Percentiles rank a stretch among this genome's conserved stretches.
Conservation (phyloP, 2,797 vertebrate species). For the Molossus alvarezi region DNA sequence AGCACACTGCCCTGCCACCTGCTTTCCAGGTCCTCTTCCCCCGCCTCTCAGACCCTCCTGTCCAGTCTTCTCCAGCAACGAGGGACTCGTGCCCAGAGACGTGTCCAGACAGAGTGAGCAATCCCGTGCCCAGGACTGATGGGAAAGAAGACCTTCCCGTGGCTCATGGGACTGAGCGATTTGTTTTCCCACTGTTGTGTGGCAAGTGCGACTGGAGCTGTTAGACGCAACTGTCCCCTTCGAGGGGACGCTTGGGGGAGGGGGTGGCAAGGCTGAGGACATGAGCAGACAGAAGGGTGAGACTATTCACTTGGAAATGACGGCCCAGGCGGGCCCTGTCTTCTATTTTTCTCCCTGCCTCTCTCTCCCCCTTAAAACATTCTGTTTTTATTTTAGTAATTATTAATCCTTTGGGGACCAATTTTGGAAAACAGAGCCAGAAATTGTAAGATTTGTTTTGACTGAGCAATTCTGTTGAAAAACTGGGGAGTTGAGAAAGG, state of each 20-base stretch:
- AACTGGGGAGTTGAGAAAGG: neutral
- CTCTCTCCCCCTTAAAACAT: conserved; percentile 29
- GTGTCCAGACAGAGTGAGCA: neutral
- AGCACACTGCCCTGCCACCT: neutral
- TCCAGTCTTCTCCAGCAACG: neutral
- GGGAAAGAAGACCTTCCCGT: neutral
- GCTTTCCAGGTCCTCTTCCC: neutral
- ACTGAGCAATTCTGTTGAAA: neutral
- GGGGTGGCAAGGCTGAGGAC: neutral
- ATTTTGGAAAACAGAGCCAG: conserved; percentile 53
- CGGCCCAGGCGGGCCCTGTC: neutral
- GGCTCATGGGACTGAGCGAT: neutral
- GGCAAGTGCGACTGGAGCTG: neutral
- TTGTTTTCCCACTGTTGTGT: neutral
- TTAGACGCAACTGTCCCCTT: neutral
- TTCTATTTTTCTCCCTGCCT: neutral
- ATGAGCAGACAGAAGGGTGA: neutral
- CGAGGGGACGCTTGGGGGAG: neutral
- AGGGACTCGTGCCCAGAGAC: neutral
- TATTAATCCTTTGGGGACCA: conserved; percentile 30
- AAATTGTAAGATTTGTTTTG: conserved; percentile 30
- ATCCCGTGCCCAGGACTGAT: neutral
- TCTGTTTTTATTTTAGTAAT: conserved; percentile 29
- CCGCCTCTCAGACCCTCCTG: neutral
- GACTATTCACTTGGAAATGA: neutral